A percentile compares a stretch with the other conserved stretches of the same genome.
Conservation (phyloP, 2,113 vertebrate species). For the Oxyruncus cristatus region DNA sequence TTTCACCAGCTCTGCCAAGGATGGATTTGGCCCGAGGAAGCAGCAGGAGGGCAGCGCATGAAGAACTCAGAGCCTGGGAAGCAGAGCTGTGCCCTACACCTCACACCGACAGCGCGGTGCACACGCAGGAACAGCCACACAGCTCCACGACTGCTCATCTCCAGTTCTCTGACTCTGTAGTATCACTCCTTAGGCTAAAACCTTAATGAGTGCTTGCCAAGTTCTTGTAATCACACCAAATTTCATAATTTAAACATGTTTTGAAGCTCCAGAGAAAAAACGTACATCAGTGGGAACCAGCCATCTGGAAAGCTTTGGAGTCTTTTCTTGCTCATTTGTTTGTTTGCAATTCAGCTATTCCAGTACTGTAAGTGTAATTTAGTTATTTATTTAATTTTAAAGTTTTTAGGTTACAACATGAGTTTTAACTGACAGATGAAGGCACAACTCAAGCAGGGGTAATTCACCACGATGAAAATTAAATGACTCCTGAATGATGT, state of each 20-base stretch:
- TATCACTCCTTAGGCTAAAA: slow-evolving; percentile 36
- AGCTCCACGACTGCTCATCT: slow-evolving; percentile 1
- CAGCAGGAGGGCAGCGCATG: not conserved
- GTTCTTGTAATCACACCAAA: slow-evolving; percentile 53
- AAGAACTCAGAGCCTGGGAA: not conserved
- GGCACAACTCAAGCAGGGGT: not conserved
- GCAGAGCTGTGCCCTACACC: not conserved
- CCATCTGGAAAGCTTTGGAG: slow-evolving; percentile 58
- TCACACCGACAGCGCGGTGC: rapidly evolving
- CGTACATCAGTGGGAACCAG: slow-evolving; percentile 49
- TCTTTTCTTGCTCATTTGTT: slow-evolving; percentile 59
- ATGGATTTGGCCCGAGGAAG: not conserved
- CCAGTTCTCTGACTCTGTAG: not conserved
- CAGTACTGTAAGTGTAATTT: not conserved
- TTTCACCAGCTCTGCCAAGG: not conserved
- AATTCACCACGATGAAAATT: not conserved
- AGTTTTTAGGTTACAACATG: not conserved
- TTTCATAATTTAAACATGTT: slow-evolving; percentile 55
- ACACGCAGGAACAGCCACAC: not conserved
- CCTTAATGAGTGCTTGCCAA: slow-evolving; percentile 44
- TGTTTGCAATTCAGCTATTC: slow-evolving; percentile 48
- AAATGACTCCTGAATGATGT: not conserved
- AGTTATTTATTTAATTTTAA: slow-evolving; percentile 25
- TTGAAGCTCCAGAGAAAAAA: slow-evolving; percentile 43
- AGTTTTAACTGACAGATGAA: not conserved